Evolutionary conservation across 2,113 vertebrate genomes (phyloP), one percentile per base, ranked within the genome.

Genomic region (Salvelinus namaycush): DNA sequence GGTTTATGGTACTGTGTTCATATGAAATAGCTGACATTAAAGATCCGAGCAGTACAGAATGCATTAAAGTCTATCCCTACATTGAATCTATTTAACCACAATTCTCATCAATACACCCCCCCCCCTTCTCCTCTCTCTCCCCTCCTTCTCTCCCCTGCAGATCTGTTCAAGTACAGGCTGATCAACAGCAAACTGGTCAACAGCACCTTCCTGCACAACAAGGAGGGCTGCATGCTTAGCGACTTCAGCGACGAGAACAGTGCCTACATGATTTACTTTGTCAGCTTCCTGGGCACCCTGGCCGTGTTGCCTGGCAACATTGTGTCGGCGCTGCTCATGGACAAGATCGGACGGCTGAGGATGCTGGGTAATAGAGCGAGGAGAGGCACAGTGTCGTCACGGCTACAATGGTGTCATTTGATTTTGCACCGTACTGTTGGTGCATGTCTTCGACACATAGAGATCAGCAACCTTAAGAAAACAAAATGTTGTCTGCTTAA

Each of bases 251-350:
- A 98, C 0, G 97, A 99, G 0, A 98, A 98, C 73, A 97, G 96
- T 0, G 98, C 98, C 89, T 99, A 99, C 94, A 99, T 99, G 98
- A 94, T 99, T 79, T 99, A 99, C 90, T 99, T 99, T 0, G 97
- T 99, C 91, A 99, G 97, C 84, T 99, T 99, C 93, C 77, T 99
- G 84, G 97, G 97, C 75, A 97, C 97, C 1, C 85, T 99, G 90
- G 98, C 98, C 0, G 97, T 99, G 74, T 93, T 99, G 64, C 98
- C 98, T 0, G 97, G 98, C 2, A 99, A 99, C 89, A 99, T 99
- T 0, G 97, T 99, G 81, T 98, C 97, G 0, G 98, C 97, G 0
- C 91, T 99, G 86, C 96, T 99, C 78, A 98, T 99, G 97, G 98
- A 99, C 92, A 99, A 99, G 94, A 97, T 99, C 0, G 98, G 98